Evolutionary conservation across 2,113 vertebrate species (phyloP), one percentile per base, ranked within the genome.

Genomic region (Oncorhynchus mykiss): DNA sequence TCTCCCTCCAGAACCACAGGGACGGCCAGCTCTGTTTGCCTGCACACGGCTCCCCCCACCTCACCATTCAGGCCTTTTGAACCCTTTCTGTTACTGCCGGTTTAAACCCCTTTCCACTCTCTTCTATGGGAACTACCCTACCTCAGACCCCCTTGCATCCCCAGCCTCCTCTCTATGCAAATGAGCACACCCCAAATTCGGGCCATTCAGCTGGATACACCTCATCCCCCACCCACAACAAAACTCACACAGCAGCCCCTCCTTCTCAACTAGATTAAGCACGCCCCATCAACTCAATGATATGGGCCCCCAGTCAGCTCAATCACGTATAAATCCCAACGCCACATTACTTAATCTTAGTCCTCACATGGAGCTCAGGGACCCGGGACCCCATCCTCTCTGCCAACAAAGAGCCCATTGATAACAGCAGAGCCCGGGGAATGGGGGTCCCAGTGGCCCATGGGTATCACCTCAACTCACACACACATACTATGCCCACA

Each of bases 1-100:
- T 87, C 76, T 20, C 20, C 68, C 67, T 88, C 81, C 88, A 86
- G 71, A 18, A 54, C 59, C 74, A 83, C 80, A 75, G 24, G 69
- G 69, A 70, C 70, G 79, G 79, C 79, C 81, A 88, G 81, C 69
- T 11, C 29, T 8, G 13, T 25, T 64, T 22, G 31, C 78, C 75
- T 13, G 48, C 66, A 18, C 29, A 65, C 60, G 1, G 45, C 68
- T 2, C 77, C 69, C 54, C 1, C 54, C 27, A 4, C 45, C 71
- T 86, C 74, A 78, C 71, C 80, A 24, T 79, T 74, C 74, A 81
- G 82, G 72, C 70, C 79, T 86, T 88, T 87, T 75, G 78, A 27
- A 5, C 70, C 59, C 24, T 64, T 64, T 24, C 60, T 22, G 11
- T 64, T 45, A 45, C 39, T 45, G 39, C 8, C 0, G 39, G 39